These are phyloP conservation scores for Blera fallax DNA, from an alignment of 2,888 invertebrate species.

Conservation along the genomic window DNA sequence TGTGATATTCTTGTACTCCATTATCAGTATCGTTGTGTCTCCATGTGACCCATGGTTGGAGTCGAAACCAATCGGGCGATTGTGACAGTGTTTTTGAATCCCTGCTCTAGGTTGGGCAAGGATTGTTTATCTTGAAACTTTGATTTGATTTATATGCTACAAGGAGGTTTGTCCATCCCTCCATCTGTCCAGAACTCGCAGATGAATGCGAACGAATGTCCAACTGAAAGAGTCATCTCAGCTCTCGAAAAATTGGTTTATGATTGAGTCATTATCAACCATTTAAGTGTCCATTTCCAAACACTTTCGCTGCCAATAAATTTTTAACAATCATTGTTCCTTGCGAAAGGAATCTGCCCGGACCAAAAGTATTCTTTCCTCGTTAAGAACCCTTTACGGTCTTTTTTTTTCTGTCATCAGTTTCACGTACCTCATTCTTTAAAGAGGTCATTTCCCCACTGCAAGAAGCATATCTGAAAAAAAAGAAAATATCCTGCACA, in stretches of 20 bases:
- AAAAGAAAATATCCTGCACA: conserved; percentile 10
- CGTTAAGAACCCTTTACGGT: background rate
- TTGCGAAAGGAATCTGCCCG: background rate
- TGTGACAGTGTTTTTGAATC: no score
- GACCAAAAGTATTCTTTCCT: background rate
- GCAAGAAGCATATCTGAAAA: background rate
- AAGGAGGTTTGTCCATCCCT: no score
- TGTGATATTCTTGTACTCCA: no score
- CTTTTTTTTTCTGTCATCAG: background rate
- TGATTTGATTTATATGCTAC: no score
- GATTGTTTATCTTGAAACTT: no score
- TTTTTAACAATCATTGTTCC: background rate
- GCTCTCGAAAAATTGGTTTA: background rate
- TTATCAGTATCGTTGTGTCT: no score
- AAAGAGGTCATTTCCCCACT: background rate
- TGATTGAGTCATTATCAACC: background rate
- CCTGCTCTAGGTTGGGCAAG: no score
- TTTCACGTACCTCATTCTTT: background rate
- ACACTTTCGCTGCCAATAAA: background rate
- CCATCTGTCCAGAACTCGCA: no score
- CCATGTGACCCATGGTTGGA: no score
- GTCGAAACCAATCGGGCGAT: no score
- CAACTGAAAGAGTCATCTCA: no score
- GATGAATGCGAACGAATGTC: no score
- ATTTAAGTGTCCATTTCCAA: background rate